Evolutionary conservation across 2,113 vertebrate genomes (phyloP), one percentile per base, ranked within the genome.

Genomic region (Halichoeres trimaculatus): DNA sequence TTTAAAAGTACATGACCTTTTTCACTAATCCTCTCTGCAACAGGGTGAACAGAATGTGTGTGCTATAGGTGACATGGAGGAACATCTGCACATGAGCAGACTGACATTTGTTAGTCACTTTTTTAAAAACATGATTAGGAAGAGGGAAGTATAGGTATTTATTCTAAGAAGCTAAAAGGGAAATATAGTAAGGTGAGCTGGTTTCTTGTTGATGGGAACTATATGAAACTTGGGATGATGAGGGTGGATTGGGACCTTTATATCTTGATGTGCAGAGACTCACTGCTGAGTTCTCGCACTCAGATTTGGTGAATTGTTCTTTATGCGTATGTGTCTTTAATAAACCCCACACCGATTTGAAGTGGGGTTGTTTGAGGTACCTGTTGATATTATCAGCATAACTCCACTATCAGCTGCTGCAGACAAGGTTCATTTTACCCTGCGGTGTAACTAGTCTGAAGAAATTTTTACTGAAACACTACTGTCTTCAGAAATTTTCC

Each of bases 11-110:
- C 53, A 57, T 57, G 38, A 64, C 76, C 36, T 65, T 78, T 47
- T 67, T 70, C 24, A 56, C 30, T 71, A 19, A 80, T 89, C 76
- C 10, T 9, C 35, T 52, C n/a, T 26, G 54, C 54, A 53, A 26
- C 75, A 22, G 41, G 34, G 47, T 1, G 51, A 58, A 45, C 2
- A 57, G 24, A 71, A 24, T 0, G 4, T 67, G 36, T 69, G 78
- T 63, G 5, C 41, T 43, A 2, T 8, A 30, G 17, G 50, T 50
- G 61, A 55, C 24, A 5, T 62, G 43, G 40, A 1, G 8, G 10
- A 19, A 12, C 10, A 41, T 17, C 7, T 47, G 43, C 43, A 47
- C 43, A 47, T 19, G 41, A 43, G 34, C 1, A 53, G 23, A 59
- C 9, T 34, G 51, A 67, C 16, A 50, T 47, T 40, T 65, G 11